phyloP scores from a whole-genome alignment of 2,797 vertebrate species.

The Bucorvus abyssinicus region DNA sequence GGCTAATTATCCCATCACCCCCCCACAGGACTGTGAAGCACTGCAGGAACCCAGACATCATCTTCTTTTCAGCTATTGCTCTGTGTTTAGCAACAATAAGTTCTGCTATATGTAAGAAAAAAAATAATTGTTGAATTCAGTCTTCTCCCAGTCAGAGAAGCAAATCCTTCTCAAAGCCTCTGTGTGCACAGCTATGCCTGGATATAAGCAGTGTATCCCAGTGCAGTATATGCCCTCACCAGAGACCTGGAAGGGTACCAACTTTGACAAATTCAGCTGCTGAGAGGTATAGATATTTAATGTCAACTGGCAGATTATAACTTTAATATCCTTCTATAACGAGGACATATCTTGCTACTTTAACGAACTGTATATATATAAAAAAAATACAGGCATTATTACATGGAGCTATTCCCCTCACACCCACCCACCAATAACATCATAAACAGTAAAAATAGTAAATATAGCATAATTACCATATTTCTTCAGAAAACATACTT shows the following conservation, averaged over 20 bases:
- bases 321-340: not conserved
- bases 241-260: not conserved
- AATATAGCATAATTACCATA: conserved; percentile 28
- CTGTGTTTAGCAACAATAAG: not conserved
- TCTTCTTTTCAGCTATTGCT: not conserved
- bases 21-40: not conserved
- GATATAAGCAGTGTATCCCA: not conserved
- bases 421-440: not conserved
- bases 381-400: not conserved
- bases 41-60: not conserved
- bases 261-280: not conserved
- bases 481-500: not conserved
- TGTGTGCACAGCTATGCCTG: not conserved
- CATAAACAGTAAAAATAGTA: conserved; percentile 41
- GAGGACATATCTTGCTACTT: not conserved
- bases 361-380: not conserved
- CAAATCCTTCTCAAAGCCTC: not conserved
- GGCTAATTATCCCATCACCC: not conserved
- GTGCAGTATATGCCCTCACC: not conserved
- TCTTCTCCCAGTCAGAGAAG: not conserved
- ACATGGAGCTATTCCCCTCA: not conserved
- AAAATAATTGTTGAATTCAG: not conserved
- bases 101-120: not conserved
- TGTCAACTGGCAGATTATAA: not conserved
- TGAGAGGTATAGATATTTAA: not conserved